phyloP scores from a whole-genome alignment of 2,113 vertebrate genomes.

The Hoplias malabaricus region DNA sequence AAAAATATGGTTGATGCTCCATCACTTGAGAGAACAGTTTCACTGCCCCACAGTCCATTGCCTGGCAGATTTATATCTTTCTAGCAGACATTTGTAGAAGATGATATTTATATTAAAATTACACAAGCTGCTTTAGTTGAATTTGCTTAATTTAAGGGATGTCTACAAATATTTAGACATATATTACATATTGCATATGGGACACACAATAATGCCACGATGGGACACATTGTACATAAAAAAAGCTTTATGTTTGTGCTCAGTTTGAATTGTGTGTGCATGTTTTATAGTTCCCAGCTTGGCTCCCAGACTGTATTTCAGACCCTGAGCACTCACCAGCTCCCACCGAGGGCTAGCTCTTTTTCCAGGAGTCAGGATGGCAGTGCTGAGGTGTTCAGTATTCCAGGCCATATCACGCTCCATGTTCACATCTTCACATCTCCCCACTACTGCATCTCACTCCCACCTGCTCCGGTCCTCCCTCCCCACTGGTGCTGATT shows the following conservation, averaged over 20 bases:
- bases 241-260: neutral
- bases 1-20: too few relatives aligned
- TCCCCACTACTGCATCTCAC: constrained; percentile 3
- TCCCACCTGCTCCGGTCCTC: constrained; percentile 42
- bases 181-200: too few relatives aligned
- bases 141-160: too few relatives aligned
- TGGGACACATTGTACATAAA: neutral
- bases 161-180: too few relatives aligned
- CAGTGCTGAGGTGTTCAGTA: neutral
- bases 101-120: too few relatives aligned
- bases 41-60: too few relatives aligned
- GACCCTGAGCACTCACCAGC: neutral
- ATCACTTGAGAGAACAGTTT: too few relatives aligned
- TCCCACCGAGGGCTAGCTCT: neutral
- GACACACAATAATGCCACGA: too few relatives aligned
- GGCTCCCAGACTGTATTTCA: neutral
- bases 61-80: too few relatives aligned
- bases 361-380: neutral
- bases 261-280: neutral
- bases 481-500: constrained; percentile 41
- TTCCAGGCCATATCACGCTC: constrained; percentile 19
- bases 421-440: constrained; percentile 17
- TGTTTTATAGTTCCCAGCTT: neutral
- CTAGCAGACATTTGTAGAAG: too few relatives aligned
- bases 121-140: too few relatives aligned